These are phyloP conservation scores for Cossypha polioptera DNA, from an alignment of 2,797 vertebrate genomes.

Conservation along the genomic window DNA sequence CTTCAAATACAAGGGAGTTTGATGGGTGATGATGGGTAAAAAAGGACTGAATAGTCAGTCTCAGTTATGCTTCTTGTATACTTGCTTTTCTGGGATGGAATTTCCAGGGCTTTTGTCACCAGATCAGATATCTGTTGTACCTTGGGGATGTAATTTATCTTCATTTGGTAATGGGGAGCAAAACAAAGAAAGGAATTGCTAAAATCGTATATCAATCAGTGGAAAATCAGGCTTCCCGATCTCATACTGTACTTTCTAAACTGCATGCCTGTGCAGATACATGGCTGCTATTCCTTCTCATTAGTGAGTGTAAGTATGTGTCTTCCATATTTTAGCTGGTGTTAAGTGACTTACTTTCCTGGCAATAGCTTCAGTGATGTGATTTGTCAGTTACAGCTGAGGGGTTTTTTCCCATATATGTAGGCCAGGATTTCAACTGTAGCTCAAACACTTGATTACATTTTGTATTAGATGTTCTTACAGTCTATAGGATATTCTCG, in stretches of 20 bases:
- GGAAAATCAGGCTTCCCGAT: not conserved
- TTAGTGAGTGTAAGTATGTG: not conserved
- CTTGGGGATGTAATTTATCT: not conserved
- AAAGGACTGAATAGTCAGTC: not conserved
- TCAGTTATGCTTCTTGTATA: not conserved
- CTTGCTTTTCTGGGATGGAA: not conserved
- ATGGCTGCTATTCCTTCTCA: not conserved
- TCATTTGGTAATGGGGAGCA: not conserved
- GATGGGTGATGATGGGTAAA: not conserved
- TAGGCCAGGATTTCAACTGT: not conserved
- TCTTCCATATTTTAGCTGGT: not conserved
- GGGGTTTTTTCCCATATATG: fast-evolving
- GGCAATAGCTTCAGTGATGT: not conserved
- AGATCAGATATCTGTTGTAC: not conserved
- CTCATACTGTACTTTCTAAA: not conserved
- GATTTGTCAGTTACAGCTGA: not conserved
- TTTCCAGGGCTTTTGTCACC: not conserved
- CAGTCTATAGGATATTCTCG: not conserved
- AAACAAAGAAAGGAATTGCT: not conserved
- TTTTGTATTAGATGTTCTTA: not conserved
- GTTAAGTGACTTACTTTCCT: not conserved
- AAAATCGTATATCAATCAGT: not conserved
- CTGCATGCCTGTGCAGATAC: not conserved
- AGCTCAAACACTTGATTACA: not conserved
- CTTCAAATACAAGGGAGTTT: not conserved